Conservation (phyloP, 2,797 vertebrate genomes). For the Neoniphon sammara region DNA sequence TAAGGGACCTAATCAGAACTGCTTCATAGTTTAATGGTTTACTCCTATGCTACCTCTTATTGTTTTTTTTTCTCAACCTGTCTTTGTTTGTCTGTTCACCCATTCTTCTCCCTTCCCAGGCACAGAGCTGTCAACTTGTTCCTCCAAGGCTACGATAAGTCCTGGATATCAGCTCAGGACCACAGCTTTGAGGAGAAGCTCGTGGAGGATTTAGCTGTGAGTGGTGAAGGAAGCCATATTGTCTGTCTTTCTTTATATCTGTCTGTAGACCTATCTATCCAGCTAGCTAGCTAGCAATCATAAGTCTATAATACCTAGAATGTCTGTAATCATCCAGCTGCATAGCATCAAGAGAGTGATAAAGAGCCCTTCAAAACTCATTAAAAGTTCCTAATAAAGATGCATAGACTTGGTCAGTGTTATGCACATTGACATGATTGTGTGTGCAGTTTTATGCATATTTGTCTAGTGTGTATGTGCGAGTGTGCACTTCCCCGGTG, state of each 20-base stretch:
- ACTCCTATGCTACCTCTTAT: background rate
- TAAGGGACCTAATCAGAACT: constrained; percentile 27
- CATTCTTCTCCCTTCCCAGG: constrained; percentile 73
- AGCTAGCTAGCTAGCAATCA: too few species aligned
- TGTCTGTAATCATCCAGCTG: too few species aligned
- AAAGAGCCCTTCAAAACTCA: background rate
- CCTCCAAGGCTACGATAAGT: constrained; percentile 94
- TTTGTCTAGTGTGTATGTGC: background rate
- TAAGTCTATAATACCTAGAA: too few species aligned
- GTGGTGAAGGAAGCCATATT: constrained; percentile 60
- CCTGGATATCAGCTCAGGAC: constrained; percentile 92
- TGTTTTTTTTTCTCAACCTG: background rate
- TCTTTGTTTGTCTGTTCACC: constrained; percentile 15
- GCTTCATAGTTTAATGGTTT: constrained; percentile 6
- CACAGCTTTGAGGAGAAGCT: constrained; percentile 92
- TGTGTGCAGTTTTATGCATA: background rate
- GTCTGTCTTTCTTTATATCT: too few species aligned
- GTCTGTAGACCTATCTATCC: too few species aligned
- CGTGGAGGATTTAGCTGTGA: constrained; percentile 93
- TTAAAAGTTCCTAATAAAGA: background rate
- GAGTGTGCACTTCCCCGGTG: background rate
- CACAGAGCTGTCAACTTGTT: constrained; percentile 95
- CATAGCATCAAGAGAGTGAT: background rate
- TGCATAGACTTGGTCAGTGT: background rate
- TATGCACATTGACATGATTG: background rate